Base-by-base conservation (phyloP, 2,888 invertebrate genomes). In the Kryphioiulus occultus region DNA sequence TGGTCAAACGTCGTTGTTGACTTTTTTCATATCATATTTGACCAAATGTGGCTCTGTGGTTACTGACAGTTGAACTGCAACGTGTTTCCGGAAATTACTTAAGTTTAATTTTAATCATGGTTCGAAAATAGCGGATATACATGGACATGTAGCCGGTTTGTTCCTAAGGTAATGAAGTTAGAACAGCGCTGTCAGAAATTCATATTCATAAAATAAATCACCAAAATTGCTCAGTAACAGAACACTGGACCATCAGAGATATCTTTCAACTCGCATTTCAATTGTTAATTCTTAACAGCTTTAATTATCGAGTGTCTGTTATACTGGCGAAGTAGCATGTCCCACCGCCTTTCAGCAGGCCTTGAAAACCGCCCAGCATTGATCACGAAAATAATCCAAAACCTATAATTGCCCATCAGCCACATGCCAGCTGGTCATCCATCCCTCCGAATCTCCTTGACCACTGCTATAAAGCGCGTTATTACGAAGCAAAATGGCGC, bases 401-500 rank as follows among this genome's bases (percentile, higher is more conserved):
- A 22, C 68, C 26, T 68, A 68, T 26, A 68, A 68, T 26, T 59
- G 47, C 15, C 47, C 47, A 47, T 47, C 47, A 47, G 17, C 47
- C 47, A 47, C 15, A 47, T 47, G 47, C 47, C 47, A 47, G 47
- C 47, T 68, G 68, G 68, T 68, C 68, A 68, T 68, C 68, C 68
- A 22, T 68, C 68, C 68, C 68, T 26, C 10, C 68, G 0, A 26
- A 26, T 68, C 17, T 47, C 68, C 68, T 26, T 68, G 68, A 68
- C 68, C 68, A 26, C 26, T 26, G 10, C 68, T 10, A 26, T 22
- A 68, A 68, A 68, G 22, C 68, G 68, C 68, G 68, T 26, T 68
- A 68, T 68, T 22, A 68, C 68, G 68, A 68, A 19, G 26, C 68
- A 68, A 68, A 68, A 68, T 68, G 68, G 26, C 68, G n/a, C 53